Conservation (phyloP, 2,797 vertebrate genomes). For the Premnoplex brunnescens region DNA sequence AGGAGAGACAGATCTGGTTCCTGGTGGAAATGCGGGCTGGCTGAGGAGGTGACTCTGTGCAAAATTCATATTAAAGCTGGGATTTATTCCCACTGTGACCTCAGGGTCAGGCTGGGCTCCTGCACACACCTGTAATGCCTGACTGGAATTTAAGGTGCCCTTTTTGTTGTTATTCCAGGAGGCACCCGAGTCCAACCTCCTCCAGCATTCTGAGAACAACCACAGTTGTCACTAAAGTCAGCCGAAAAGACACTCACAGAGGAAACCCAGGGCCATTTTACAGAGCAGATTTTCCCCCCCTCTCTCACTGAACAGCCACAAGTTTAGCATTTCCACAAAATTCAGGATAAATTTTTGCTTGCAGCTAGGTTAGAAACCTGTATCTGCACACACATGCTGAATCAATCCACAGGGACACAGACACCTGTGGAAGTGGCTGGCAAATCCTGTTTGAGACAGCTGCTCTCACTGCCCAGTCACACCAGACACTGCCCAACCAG, state of each 20-base stretch:
- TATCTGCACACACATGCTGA: not conserved
- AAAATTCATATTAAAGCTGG: accelerated
- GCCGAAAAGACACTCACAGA: not conserved
- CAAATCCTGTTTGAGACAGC: not conserved
- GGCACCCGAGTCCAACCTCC: not conserved
- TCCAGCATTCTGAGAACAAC: accelerated
- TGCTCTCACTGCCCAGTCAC: not conserved
- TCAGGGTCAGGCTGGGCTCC: not conserved
- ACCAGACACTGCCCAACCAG: not conserved
- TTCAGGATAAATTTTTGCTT: not conserved
- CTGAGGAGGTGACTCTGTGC: not conserved
- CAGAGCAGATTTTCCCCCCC: accelerated
- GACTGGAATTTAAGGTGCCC: not conserved
- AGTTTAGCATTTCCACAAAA: not conserved
- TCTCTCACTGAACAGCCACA: not conserved
- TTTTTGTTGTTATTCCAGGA: not conserved
- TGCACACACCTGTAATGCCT: not conserved
- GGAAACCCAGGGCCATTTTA: not conserved
- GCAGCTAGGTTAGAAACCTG: not conserved
- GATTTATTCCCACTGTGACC: not conserved
- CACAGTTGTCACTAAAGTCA: not conserved
- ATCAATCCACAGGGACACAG: not conserved
- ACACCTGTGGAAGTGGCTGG: not conserved
- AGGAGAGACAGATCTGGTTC: not conserved
- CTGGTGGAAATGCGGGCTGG: not conserved